Evolutionary conservation across 1,140 invertebrate genomes (phyloP).

Genomic region (Gonatopus flavifemur): DNA sequence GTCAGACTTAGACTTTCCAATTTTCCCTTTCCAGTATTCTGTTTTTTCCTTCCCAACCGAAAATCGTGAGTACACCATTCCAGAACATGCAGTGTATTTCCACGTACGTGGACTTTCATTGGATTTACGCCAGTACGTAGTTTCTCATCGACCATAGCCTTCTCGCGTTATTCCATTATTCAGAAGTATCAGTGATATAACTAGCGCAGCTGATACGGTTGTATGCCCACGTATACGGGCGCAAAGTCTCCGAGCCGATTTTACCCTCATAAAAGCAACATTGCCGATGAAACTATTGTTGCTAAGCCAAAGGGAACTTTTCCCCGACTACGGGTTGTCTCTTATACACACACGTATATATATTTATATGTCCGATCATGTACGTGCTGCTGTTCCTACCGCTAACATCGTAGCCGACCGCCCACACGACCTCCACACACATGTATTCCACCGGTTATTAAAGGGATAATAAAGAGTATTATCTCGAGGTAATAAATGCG

Average conservation of each 20-base stretch:
- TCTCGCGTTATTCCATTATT: constrained; percentile 16
- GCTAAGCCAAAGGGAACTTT: neutral
- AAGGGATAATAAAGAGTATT: constrained; percentile 27
- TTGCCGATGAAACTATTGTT: constrained; percentile 6
- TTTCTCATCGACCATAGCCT: constrained; percentile 2
- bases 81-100: too few species aligned
- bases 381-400: too few species aligned
- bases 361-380: too few species aligned
- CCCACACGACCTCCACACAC: constrained; percentile 6
- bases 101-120: constrained; percentile 30
- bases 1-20: constrained; percentile 3
- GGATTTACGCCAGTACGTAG: constrained; percentile 35
- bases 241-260: constrained; percentile 2
- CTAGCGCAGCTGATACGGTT: too few species aligned
- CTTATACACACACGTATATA: too few species aligned
- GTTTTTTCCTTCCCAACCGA: constrained; percentile 7
- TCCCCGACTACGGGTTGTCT: too few species aligned
- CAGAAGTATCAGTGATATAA: constrained; percentile 6
- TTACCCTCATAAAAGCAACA: constrained; percentile 5
- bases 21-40: neutral
- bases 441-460: constrained; percentile 16
- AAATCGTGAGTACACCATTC: too few species aligned
- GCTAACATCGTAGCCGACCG: too few species aligned
- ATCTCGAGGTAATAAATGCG: too few species aligned
- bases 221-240: neutral